A percentile compares a stretch with the other conserved stretches of the same genome.
Conservation (phyloP, 1,140 invertebrate species). For the Drosophila nikananu region DNA sequence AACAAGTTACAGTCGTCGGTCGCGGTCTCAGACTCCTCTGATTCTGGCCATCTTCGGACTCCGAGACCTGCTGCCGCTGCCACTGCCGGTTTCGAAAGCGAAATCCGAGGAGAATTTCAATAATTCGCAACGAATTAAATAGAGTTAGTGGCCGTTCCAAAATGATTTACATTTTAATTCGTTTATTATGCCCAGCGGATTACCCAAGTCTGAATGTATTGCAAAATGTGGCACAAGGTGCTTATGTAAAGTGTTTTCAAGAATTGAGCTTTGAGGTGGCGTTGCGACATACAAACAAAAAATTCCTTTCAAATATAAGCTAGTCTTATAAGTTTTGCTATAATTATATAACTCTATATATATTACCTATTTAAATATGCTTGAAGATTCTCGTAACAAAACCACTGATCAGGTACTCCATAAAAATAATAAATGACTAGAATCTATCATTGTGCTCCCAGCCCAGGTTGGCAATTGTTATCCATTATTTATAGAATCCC, state of each 20-base stretch:
- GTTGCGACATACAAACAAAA: background rate
- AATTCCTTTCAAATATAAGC: background rate
- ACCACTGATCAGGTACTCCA: background rate
- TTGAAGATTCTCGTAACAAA: background rate
- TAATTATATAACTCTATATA: background rate
- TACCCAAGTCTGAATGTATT: conserved; percentile 29
- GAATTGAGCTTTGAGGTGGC: conserved; percentile 1
- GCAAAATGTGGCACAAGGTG: conserved; percentile 52
- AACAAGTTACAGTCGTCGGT: conserved; percentile 75
- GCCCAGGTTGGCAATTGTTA: conserved; percentile 25
- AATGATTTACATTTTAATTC: conserved; percentile 72
- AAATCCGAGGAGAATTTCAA: conserved; percentile 63
- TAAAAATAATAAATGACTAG: conserved; percentile 10
- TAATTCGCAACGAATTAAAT: conserved; percentile 32
- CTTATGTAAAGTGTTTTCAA: conserved; percentile 2
- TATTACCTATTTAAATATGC: background rate
- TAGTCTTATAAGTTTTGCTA: too few species aligned
- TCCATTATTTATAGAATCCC: conserved; percentile 33
- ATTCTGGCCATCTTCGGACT: conserved; percentile 26
- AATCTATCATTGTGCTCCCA: conserved; percentile 25
- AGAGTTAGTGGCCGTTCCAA: conserved; percentile 24
- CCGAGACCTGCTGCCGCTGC: conserved; percentile 7
- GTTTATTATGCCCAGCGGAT: conserved; percentile 42
- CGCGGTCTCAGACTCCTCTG: conserved; percentile 26
- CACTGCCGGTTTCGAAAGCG: conserved; percentile 63